Evolutionary conservation across 2,888 invertebrate species (phyloP).

Genomic region (Himalopsyche tibetana): DNA sequence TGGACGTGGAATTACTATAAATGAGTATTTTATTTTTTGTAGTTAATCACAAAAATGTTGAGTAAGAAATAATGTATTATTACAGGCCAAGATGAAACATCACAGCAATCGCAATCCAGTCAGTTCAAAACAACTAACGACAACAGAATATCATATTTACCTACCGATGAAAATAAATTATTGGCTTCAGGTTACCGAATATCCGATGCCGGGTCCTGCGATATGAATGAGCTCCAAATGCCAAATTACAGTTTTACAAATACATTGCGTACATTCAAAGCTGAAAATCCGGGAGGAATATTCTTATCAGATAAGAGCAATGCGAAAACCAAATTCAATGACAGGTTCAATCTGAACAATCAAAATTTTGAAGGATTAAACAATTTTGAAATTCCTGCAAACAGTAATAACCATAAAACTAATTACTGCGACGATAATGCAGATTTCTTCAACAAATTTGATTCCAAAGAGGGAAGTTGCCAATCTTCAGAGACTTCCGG

Average conservation of each 20-base stretch:
- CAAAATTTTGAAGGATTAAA: slow-evolving; percentile 49
- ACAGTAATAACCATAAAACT: slow-evolving; percentile 47
- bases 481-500: slow-evolving; percentile 46
- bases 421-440: slow-evolving; percentile 50
- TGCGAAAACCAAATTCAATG: slow-evolving; percentile 54
- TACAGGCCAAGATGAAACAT: slow-evolving; percentile 65
- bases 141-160: slow-evolving; percentile 71
- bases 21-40: no score
- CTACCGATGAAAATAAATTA: slow-evolving; percentile 76
- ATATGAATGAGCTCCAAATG: slow-evolving; percentile 75
- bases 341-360: slow-evolving; percentile 39
- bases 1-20: no score
- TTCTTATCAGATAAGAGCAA: slow-evolving; percentile 44
- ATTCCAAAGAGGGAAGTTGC: slow-evolving; percentile 45
- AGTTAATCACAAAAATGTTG: no score
- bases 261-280: slow-evolving; percentile 76
- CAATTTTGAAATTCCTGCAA: slow-evolving; percentile 48
- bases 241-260: slow-evolving; percentile 80
- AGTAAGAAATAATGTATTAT: background rate
- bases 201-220: slow-evolving; percentile 68
- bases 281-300: slow-evolving; percentile 71
- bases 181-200: slow-evolving; percentile 74
- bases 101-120: slow-evolving; percentile 23
- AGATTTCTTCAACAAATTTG: slow-evolving; percentile 50
- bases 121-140: slow-evolving; percentile 53